These are phyloP conservation scores for Callyntrura guangdongensis DNA, from an alignment of 2,888 invertebrate species.

Conservation along the genomic window DNA sequence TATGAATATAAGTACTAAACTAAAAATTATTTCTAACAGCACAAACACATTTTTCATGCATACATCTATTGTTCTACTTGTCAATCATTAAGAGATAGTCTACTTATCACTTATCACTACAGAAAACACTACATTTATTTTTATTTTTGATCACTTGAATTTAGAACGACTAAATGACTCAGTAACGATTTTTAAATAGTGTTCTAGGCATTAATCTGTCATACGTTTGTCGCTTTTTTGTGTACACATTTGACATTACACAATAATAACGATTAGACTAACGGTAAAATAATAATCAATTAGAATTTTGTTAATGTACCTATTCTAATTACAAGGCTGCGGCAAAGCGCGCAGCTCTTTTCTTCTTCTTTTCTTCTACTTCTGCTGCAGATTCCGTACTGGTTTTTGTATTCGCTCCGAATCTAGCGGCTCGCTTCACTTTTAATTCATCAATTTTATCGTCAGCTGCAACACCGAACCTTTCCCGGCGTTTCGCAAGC, in stretches of 20 bases:
- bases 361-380: slow-evolving; percentile 74
- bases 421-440: slow-evolving; percentile 77
- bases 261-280: neutral
- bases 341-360: slow-evolving; percentile 80
- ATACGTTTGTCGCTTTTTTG: neutral
- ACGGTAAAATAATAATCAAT: neutral
- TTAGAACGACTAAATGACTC: neutral
- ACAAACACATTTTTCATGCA: no score
- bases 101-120: no score
- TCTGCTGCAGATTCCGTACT: slow-evolving; percentile 52
- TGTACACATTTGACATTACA: neutral
- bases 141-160: neutral
- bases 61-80: no score
- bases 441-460: slow-evolving; percentile 70
- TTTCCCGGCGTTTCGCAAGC: slow-evolving; percentile 75
- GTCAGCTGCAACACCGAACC: slow-evolving; percentile 75
- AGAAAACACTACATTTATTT: neutral
- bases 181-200: neutral
- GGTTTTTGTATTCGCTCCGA: slow-evolving; percentile 56
- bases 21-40: no score
- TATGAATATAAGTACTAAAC: no score
- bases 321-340: slow-evolving; percentile 57
- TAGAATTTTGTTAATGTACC: neutral
- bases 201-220: slow-evolving; percentile 12
- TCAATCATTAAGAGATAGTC: no score